phyloP scores from a whole-genome alignment of 2,113 vertebrate species.

The Verasper variegatus region DNA sequence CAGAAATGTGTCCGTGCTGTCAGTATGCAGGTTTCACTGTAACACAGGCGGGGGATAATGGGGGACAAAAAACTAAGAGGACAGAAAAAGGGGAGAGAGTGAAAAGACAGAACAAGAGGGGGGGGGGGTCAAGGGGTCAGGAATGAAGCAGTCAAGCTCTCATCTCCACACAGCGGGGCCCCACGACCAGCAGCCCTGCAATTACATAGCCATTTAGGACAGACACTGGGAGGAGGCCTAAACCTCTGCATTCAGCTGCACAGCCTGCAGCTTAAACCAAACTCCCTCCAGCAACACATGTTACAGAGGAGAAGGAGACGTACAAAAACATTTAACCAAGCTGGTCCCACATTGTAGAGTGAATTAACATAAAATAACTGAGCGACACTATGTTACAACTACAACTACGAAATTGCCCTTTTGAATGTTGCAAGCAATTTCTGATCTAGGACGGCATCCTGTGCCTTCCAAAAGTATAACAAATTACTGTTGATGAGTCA shows the following conservation, averaged over 20 bases:
- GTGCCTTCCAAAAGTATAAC: neutral
- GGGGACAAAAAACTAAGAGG: conserved; percentile 9
- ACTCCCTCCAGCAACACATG: neutral
- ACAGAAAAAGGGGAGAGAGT: conserved; percentile 29
- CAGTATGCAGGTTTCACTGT: conserved; percentile 21
- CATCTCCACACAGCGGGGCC: conserved; percentile 69
- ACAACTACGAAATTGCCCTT: neutral
- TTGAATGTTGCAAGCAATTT: neutral
- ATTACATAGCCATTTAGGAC: conserved; percentile 75
- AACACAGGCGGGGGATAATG: conserved; percentile 15
- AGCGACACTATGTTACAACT: neutral
- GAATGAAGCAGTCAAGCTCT: conserved; percentile 68
- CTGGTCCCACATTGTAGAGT: neutral
- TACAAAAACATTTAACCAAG: neutral
- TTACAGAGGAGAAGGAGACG: conserved; percentile 16
- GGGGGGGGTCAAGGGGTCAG: conserved; percentile 64
- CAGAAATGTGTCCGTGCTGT: conserved; percentile 28
- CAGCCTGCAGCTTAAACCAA: conserved; percentile 33
- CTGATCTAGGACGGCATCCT: neutral
- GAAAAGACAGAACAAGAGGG: conserved; percentile 52
- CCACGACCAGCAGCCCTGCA: conserved; percentile 67
- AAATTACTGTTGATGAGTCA: neutral
- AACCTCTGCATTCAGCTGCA: conserved; percentile 35
- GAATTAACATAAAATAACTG: neutral
- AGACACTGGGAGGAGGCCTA: conserved; percentile 45